phyloP scores from a whole-genome alignment of 2,797 vertebrate genomes.

The Pteronotus mesoamericanus region DNA sequence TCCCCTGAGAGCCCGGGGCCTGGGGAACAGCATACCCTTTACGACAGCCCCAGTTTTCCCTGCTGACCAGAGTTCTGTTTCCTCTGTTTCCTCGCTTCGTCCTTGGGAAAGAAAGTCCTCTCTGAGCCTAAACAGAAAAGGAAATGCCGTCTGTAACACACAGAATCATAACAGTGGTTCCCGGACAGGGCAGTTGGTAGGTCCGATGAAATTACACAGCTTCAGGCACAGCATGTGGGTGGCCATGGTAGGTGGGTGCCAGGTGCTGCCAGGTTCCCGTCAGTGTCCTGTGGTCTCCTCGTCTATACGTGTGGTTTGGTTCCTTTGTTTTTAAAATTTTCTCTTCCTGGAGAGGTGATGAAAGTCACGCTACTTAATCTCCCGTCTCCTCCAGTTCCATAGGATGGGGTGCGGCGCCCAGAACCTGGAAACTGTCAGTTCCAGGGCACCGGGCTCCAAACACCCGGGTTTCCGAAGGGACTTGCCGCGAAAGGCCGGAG shows the following conservation, averaged over 20 bases:
- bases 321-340: not conserved
- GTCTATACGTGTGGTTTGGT: not conserved
- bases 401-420: not conserved
- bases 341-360: not conserved
- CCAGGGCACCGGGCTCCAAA: not conserved
- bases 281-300: not conserved
- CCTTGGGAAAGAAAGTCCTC: not conserved
- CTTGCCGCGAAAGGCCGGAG: not conserved
- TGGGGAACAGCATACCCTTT: rapidly evolving
- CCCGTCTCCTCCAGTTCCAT: not conserved
- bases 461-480: not conserved
- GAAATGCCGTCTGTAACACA: rapidly evolving
- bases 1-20: not conserved
- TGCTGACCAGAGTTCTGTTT: not conserved
- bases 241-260: too few relatives aligned
- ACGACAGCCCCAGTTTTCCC: not conserved
- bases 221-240: too few relatives aligned
- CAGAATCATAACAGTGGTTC: not conserved
- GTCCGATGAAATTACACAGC: rapidly evolving
- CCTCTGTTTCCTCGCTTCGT: not conserved
- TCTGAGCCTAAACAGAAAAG: not conserved
- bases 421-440: rapidly evolving
- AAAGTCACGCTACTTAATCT: not conserved
- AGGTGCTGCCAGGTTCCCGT: rapidly evolving
- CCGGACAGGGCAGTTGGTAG: not conserved